Evolutionary conservation across 2,797 vertebrate genomes (phyloP), one percentile per base, ranked within the genome.

Genomic region (Phalloptychus januarius): DNA sequence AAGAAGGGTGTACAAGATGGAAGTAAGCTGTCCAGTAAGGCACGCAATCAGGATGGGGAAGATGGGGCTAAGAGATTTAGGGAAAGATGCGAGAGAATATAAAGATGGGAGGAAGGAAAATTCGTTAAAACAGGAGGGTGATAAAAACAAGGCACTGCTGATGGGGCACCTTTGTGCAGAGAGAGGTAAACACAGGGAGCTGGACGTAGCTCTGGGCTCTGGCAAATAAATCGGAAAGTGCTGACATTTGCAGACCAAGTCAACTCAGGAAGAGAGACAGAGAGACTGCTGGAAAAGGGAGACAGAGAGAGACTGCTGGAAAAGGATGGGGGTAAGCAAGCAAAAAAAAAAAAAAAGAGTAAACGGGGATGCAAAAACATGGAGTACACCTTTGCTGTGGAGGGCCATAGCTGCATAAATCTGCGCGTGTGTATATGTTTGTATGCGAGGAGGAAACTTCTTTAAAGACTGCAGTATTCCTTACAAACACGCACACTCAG

Each of bases 401-500:
- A 90, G 84, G 80, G 87, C 84, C 87, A 91, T 85, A 89, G 91
- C 89, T 92, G 92, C 91, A 93, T 81, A 84, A 87, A 86, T 84
- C 88, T 75, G 83, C 85, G 79, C 80, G 71, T 79, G 81, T 74
- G 63, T 72, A 71, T 81, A 79, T 75, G 82, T 83, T 40, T 75
- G 86, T 78, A 74, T 75, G 78, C 73, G 81, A 83, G 71, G 81
- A 78, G 82, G 86, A 92, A 92, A 94, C 87, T 94, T 94, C 92
- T 90, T 93, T 91, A 86, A 94, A 93, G 87, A 93, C 94, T 94
- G 93, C 94, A 93, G 93, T 92, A 89, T 91, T 92, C 88, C 90
- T 89, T 84, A 87, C 86, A 92, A 84, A 83, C 82, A 44, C 74
- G 54, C 82, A 83, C 86, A 84, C 87, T 84, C 81, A 72, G 16